Conservation (phyloP, 2,113 vertebrate species). For the Sigmodon hispidus region DNA sequence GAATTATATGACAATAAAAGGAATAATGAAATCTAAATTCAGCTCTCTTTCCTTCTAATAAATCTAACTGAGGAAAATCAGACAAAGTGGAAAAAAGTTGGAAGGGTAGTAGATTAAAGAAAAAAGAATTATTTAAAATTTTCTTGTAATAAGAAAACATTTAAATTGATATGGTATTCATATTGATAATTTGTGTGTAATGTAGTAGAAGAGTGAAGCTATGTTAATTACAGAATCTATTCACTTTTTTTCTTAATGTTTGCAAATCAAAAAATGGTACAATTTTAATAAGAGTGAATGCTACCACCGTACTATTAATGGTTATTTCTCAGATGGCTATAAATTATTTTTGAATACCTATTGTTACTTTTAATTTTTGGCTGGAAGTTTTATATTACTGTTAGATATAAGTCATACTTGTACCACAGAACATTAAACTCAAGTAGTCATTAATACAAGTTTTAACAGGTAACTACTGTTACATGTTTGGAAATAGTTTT, state of each 20-base stretch:
- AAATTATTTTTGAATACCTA: conserved; percentile 54
- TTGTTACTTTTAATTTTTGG: conserved; percentile 62
- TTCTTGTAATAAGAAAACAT: conserved; percentile 3
- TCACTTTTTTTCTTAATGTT: conserved; percentile 33
- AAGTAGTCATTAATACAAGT: conserved; percentile 3
- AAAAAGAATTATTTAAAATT: conserved; percentile 57
- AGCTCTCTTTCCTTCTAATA: conserved; percentile 27
- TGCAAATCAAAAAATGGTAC: conserved; percentile 25
- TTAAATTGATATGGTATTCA: conserved; percentile 47
- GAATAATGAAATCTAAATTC: conserved; percentile 56
- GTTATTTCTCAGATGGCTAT: conserved; percentile 27
- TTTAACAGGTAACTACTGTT: conserved; percentile 36
- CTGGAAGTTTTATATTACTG: neutral
- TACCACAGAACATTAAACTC: neutral
- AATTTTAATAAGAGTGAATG: conserved; percentile 30
- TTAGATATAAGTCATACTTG: neutral
- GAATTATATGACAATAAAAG: conserved; percentile 31
- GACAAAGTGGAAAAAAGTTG: conserved; percentile 57
- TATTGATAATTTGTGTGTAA: conserved; percentile 53
- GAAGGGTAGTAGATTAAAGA: conserved; percentile 18
- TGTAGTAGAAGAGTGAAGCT: conserved; percentile 12
- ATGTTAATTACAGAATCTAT: neutral
- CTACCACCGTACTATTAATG: neutral
- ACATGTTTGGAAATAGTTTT: conserved; percentile 46
- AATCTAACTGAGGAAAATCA: conserved; percentile 40